Evolutionary conservation across 2,888 invertebrate genomes (phyloP).

Genomic region (Lithodes maja): DNA sequence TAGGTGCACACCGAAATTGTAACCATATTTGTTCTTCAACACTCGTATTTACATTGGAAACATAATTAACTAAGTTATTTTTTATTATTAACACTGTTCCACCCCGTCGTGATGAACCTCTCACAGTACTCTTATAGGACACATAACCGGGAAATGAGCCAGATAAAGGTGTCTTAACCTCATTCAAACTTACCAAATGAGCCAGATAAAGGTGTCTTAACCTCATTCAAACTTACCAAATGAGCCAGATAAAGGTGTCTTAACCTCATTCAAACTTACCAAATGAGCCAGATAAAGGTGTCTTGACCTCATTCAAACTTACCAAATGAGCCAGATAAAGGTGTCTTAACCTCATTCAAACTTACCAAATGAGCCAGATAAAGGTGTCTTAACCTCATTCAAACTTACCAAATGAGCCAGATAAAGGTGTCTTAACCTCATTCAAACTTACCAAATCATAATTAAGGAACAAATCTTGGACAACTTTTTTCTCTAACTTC

Average conservation of each 20-base stretch:
- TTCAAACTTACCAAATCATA: conserved; percentile 5
- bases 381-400: too few species aligned
- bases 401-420: not conserved
- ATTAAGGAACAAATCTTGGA: not conserved
- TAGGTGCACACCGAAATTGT: not conserved
- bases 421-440: conserved; percentile 12
- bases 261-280: too few species aligned
- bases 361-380: too few species aligned
- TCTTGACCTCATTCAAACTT: too few species aligned
- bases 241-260: too few species aligned
- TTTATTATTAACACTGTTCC: not conserved
- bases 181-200: not conserved
- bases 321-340: too few species aligned
- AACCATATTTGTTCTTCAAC: conserved; percentile 7
- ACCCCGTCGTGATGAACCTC: not conserved
- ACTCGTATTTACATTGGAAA: not conserved
- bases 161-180: not conserved
- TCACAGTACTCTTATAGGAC: not conserved
- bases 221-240: conserved; percentile 4
- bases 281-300: too few species aligned
- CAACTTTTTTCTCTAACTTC: not conserved
- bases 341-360: too few species aligned
- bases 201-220: conserved; percentile 2
- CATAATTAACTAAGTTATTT: not conserved
- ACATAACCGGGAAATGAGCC: not conserved